Evolutionary conservation across 2,113 vertebrate genomes (phyloP).

Genomic region (Sylvia atricapilla): DNA sequence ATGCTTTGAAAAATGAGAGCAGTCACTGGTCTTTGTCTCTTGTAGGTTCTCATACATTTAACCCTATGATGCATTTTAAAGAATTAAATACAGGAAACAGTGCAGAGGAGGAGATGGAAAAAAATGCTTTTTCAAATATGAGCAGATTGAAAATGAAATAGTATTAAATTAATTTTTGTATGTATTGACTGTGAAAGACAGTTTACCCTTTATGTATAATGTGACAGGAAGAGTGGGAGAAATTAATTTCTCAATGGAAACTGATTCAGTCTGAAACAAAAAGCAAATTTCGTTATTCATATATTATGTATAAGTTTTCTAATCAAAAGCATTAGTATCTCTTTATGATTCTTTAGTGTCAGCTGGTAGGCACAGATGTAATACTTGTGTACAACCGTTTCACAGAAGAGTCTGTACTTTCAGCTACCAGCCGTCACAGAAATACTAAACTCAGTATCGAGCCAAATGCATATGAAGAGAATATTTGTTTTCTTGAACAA

Average conservation of each 20-base stretch:
- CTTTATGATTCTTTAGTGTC: not conserved
- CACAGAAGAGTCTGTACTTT: not conserved
- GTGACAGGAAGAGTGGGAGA: not conserved
- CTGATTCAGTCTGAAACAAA: not conserved
- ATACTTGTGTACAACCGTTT: not conserved
- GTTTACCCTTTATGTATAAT: not conserved
- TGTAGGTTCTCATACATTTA: not conserved
- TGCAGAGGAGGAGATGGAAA: not conserved
- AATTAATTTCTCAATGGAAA: not conserved
- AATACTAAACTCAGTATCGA: not conserved
- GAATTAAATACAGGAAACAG: not conserved
- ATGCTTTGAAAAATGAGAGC: not conserved
- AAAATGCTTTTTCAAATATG: not conserved
- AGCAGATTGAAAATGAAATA: not conserved
- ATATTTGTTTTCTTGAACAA: not conserved
- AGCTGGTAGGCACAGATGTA: not conserved
- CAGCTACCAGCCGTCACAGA: not conserved
- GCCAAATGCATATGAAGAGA: not conserved
- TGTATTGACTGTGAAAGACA: not conserved
- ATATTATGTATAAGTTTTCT: not conserved
- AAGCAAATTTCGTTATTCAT: not conserved
- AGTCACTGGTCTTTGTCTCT: slow-evolving; percentile 1
- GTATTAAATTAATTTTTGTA: not conserved
- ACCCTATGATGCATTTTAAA: not conserved
- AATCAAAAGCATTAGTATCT: not conserved